Percentiles rank a stretch among this genome's conserved stretches.
phyloP scores from a whole-genome alignment of 1,140 invertebrate species.

The Drosophila parabipectinata region DNA sequence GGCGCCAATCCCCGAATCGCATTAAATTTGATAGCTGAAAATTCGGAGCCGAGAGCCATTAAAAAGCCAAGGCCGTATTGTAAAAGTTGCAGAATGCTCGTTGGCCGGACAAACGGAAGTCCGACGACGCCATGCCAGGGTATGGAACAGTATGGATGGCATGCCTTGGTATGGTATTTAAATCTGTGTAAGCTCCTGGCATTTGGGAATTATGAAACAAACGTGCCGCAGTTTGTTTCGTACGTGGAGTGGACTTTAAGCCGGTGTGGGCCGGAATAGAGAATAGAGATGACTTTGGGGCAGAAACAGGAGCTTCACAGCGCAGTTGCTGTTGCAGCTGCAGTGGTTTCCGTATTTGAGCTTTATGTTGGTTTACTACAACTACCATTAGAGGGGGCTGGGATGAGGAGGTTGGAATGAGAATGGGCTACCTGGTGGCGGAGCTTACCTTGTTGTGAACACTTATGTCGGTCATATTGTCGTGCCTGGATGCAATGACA shows the following conservation, averaged over 20 bases:
- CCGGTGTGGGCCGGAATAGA: slow-evolving; percentile 11
- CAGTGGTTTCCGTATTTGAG: slow-evolving; percentile 37
- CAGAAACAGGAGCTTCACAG: slow-evolving; percentile 1
- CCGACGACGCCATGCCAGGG: slow-evolving; percentile 10
- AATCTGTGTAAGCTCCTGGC: slow-evolving; percentile 55
- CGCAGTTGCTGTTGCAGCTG: slow-evolving; percentile 7
- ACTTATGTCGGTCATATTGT: slow-evolving; percentile 85
- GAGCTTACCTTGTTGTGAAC: slow-evolving; percentile 80
- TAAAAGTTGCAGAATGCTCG: slow-evolving; percentile 18
- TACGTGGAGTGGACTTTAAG: slow-evolving; percentile 37
- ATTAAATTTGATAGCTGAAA: slow-evolving; percentile 11
- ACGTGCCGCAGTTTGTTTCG: slow-evolving; percentile 37
- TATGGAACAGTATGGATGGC: background rate
- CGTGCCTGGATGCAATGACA: slow-evolving; percentile 89
- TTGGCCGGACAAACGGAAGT: slow-evolving; percentile 14
- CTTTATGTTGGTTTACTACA: slow-evolving; percentile 15
- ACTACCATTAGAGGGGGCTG: background rate
- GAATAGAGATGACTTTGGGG: slow-evolving; percentile 29
- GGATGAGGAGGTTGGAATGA: background rate
- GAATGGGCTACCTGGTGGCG: background rate
- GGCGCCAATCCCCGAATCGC: background rate
- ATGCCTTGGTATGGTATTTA: slow-evolving; percentile 32
- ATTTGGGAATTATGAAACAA: slow-evolving; percentile 57
- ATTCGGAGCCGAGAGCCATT: slow-evolving; percentile 7
- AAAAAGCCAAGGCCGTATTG: slow-evolving; percentile 20